Evolutionary conservation across 2,888 invertebrate genomes (phyloP).

Genomic region (Polydesmus complanatus): DNA sequence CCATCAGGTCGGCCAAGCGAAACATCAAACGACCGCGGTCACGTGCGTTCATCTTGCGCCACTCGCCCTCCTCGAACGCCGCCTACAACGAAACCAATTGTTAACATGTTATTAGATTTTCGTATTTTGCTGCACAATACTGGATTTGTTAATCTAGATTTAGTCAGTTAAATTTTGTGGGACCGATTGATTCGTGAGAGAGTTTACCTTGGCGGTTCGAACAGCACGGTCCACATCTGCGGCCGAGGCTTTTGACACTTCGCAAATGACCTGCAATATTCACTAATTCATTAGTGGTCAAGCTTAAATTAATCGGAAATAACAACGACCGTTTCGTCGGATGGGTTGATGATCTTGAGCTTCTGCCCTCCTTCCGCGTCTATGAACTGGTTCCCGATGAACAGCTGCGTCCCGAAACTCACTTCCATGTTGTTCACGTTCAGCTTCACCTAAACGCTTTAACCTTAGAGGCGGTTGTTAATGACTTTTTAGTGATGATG

Average conservation of each 20-base stretch:
- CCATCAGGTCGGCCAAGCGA: slow-evolving; percentile 88
- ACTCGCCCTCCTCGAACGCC: slow-evolving; percentile 76
- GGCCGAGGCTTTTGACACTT: slow-evolving; percentile 51
- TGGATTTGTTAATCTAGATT: neutral
- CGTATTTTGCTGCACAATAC: neutral
- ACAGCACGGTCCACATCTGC: slow-evolving; percentile 81
- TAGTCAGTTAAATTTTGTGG: too few relatives aligned
- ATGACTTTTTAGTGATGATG: neutral
- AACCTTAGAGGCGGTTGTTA: neutral
- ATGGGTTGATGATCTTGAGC: slow-evolving; percentile 55
- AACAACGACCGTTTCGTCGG: slow-evolving; percentile 64
- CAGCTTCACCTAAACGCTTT: slow-evolving; percentile 38
- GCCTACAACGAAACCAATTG: slow-evolving; percentile 26
- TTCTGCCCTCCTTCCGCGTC: slow-evolving; percentile 38
- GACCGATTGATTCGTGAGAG: too few relatives aligned
- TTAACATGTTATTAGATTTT: too few relatives aligned
- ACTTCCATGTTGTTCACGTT: slow-evolving; percentile 70
- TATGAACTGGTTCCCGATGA: slow-evolving; percentile 79
- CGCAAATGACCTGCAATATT: slow-evolving; percentile 28
- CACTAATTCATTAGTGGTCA: slow-evolving; percentile 12
- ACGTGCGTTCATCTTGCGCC: slow-evolving; percentile 86
- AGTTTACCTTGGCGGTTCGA: slow-evolving; percentile 55
- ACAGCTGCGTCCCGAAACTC: slow-evolving; percentile 75
- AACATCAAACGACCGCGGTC: slow-evolving; percentile 66
- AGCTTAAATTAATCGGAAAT: slow-evolving; percentile 51